These are phyloP conservation scores for Entomyzon cyanotis DNA, from an alignment of 2,113 vertebrate species.

Conservation along the genomic window DNA sequence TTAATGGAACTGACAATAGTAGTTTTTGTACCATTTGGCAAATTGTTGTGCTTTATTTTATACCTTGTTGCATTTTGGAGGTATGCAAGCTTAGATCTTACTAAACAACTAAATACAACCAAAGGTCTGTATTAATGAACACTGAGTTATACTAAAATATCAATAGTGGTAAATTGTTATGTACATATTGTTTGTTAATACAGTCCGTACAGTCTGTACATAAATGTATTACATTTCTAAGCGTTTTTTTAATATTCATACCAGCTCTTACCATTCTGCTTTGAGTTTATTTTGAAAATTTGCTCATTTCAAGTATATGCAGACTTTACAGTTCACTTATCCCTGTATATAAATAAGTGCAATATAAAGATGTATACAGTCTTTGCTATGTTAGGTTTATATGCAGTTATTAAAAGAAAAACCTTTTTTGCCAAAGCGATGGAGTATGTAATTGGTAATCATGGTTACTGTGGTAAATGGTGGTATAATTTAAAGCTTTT, in stretches of 20 bases:
- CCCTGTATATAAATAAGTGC: constrained; percentile 92
- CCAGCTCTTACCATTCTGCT: constrained; percentile 67
- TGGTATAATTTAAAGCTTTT: constrained; percentile 87
- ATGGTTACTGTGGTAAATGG: constrained; percentile 81
- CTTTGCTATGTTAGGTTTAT: constrained; percentile 88
- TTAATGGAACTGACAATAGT: constrained; percentile 63
- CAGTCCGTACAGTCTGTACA: constrained; percentile 72
- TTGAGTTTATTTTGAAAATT: constrained; percentile 76
- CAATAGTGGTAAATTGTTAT: constrained; percentile 53
- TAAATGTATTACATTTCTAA: constrained; percentile 80
- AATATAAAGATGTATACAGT: constrained; percentile 92
- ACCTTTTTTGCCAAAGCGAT: constrained; percentile 92
- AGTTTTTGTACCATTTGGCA: constrained; percentile 74
- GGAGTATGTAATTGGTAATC: constrained; percentile 79
- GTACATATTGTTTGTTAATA: constrained; percentile 80
- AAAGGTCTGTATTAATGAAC: constrained; percentile 77
- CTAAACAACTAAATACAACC: constrained; percentile 69
- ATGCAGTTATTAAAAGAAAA: constrained; percentile 83
- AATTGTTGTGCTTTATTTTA: constrained; percentile 70
- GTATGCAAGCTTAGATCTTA: constrained; percentile 60
- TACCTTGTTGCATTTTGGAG: constrained; percentile 65
- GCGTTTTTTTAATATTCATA: constrained; percentile 77
- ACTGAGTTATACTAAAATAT: constrained; percentile 65
- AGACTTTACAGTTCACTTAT: constrained; percentile 79
- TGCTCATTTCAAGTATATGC: constrained; percentile 69